Base-by-base conservation (phyloP, 2,888 invertebrate genomes). In the Pristionchus fissidentatus region DNA sequence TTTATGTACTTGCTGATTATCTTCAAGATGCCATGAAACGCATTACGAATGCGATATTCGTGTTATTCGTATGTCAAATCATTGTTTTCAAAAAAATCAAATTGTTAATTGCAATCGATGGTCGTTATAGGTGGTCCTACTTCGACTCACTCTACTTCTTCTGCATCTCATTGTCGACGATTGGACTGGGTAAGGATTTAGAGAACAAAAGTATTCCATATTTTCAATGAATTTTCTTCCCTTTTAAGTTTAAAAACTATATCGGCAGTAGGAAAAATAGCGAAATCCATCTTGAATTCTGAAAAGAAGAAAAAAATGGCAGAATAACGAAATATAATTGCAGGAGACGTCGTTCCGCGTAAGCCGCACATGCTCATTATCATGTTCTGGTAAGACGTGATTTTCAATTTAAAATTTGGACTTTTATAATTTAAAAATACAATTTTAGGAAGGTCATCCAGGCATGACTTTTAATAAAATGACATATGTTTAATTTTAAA, bases 101-200 rank as follows among this genome's bases (percentile, higher is more conserved):
- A 15, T 66, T 35, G 29, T 22, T 13, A 29, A 29, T 29, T 35
- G 10, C 62, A 5, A 4, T 29, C 10, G 19, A 49, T 10, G 10
- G 13, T 55, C 32, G n/a, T 8, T 62, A 4, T 29, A 57, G 86
- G 75, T 98, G 98, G 98, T 94, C 94, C n/a, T 96, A 96, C 93
- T 95, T 97, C 90, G 96, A 96, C 85, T 95, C 97, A 0, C 97
- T 98, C 93, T 98, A 98, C 93, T 98, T 98, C 93, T 96, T 98
- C 5, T 98, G 98, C 92, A 96, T 98, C 89, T 97, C 97, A 0
- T 96, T 97, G 95, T 96, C 97, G 0, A 98, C 98, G 0, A 97
- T 98, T 84, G 98, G 98, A n/a, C 92, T 94, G 66, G 93, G 93
- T 79, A 92, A 92, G 87, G 80, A n/a, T n/a, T n/a, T n/a, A n/a